These are phyloP conservation scores for Tachystola acroxantha DNA, from an alignment of 2,888 invertebrate genomes.

Conservation along the genomic window DNA sequence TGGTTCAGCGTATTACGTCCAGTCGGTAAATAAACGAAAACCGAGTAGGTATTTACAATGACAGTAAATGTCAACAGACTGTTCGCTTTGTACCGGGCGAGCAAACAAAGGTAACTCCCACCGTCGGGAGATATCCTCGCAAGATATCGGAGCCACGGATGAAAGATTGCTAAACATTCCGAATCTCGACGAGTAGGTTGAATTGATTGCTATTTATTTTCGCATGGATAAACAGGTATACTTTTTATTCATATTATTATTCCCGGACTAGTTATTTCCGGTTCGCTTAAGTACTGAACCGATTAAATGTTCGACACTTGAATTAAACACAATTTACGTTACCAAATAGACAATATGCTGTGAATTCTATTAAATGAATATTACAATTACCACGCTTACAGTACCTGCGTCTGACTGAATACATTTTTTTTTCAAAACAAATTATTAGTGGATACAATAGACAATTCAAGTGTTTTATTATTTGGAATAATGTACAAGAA, in stretches of 20 bases:
- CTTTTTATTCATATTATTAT: slow-evolving; percentile 7
- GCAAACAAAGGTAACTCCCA: slow-evolving; percentile 60
- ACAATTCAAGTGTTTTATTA: no score
- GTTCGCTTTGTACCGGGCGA: slow-evolving; percentile 61
- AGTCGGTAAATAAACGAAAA: slow-evolving; percentile 66
- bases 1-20: slow-evolving; percentile 47
- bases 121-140: slow-evolving; percentile 20
- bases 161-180: slow-evolving; percentile 12
- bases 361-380: no score
- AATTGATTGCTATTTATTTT: slow-evolving; percentile 13
- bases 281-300: background rate
- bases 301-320: no score
- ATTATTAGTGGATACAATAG: no score
- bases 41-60: slow-evolving; percentile 65
- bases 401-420: no score
- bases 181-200: slow-evolving; percentile 5
- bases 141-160: slow-evolving; percentile 15
- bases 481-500: no score
- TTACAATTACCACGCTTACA: no score
- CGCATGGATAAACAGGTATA: slow-evolving; percentile 8
- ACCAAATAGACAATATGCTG: no score
- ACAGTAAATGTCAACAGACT: slow-evolving; percentile 68
- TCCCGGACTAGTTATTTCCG: background rate
- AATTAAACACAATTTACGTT: no score
- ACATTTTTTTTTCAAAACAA: no score